Percentiles rank a stretch among this genome's conserved stretches.
Conservation (phyloP, 2,797 vertebrate genomes). For the Mus caroli region DNA sequence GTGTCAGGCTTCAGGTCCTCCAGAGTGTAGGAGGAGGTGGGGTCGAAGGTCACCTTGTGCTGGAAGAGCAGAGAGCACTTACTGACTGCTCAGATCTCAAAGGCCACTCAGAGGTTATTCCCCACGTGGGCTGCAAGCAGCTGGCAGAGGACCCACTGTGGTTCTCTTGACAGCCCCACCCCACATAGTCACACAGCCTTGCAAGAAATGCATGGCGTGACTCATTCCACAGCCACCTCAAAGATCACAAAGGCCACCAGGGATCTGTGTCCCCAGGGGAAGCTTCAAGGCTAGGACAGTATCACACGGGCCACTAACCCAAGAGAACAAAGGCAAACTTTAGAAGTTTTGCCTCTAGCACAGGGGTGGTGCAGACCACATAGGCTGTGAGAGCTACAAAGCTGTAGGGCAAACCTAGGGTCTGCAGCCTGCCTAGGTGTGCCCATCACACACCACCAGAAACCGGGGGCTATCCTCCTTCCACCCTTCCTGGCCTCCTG, state of each 20-base stretch:
- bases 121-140: not conserved
- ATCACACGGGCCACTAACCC: fast-evolving
- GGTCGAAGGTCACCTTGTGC: slow-evolving; percentile 93
- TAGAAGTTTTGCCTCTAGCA: not conserved
- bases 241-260: not conserved
- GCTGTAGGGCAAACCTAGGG: not conserved
- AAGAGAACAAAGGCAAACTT: not conserved
- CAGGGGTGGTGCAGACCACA: not conserved
- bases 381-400: not conserved
- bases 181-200: not conserved
- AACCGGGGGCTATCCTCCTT: not conserved
- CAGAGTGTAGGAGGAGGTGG: slow-evolving; percentile 93
- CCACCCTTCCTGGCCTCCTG: not conserved
- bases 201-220: not conserved
- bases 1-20: slow-evolving; percentile 97
- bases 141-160: not conserved
- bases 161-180: not conserved
- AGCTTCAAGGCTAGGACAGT: not conserved
- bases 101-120: slow-evolving; percentile 18
- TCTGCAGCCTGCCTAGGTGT: not conserved
- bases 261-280: not conserved
- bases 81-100: slow-evolving; percentile 29
- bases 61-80: slow-evolving; percentile 84
- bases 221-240: not conserved
- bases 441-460: not conserved